Evolutionary conservation across 2,888 invertebrate genomes (phyloP).

Genomic region (Scaptomyza caliginosa): DNA sequence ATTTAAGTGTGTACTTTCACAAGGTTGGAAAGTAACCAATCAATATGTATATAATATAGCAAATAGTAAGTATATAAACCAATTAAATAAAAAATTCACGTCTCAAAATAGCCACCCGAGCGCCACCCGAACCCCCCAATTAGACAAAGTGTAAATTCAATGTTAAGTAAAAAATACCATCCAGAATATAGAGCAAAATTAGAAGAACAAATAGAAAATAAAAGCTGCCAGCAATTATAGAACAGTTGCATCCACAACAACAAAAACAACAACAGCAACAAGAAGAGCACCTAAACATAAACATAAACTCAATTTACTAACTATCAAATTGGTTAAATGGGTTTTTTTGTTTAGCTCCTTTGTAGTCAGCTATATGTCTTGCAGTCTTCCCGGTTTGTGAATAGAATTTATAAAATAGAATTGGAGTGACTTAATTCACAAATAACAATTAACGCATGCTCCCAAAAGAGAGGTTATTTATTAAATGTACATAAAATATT

Average conservation of each 20-base stretch:
- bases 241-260: constrained; percentile 14
- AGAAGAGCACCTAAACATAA: background rate
- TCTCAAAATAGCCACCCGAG: constrained; percentile 24
- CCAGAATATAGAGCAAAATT: constrained; percentile 21
- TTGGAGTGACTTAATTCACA: constrained; percentile 37
- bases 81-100: constrained; percentile 15
- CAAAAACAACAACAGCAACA: background rate
- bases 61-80: constrained; percentile 9
- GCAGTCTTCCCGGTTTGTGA: constrained; percentile 28
- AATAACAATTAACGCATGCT: constrained; percentile 41
- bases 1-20: constrained; percentile 50
- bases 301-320: constrained; percentile 23
- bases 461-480: constrained; percentile 38
- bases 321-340: constrained; percentile 7
- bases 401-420: constrained; percentile 22
- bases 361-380: constrained; percentile 4
- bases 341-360: constrained; percentile 3
- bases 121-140: constrained; percentile 28
- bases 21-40: constrained; percentile 15
- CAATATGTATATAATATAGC: constrained; percentile 35
- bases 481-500: constrained; percentile 62
- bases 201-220: constrained; percentile 2
- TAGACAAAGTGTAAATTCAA: constrained; percentile 59
- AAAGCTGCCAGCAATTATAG: constrained; percentile 1
- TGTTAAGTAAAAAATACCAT: constrained; percentile 6